These are phyloP conservation scores for Siniperca chuatsi DNA, from an alignment of 2,113 vertebrate species.

Conservation along the genomic window DNA sequence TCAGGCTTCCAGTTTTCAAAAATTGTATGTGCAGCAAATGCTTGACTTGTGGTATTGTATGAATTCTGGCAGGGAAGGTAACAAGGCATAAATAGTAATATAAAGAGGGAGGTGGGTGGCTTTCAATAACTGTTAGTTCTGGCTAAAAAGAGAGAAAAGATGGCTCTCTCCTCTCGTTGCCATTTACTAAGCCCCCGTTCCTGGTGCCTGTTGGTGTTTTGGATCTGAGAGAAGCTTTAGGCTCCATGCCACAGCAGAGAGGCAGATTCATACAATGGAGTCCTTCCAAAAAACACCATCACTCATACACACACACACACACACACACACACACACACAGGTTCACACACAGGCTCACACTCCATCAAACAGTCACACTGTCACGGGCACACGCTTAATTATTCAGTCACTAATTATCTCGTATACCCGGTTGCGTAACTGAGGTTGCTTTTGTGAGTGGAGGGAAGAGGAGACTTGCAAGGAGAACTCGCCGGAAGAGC, in stretches of 20 bases:
- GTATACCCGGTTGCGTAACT: conserved; percentile 69
- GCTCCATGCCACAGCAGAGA: conserved; percentile 64
- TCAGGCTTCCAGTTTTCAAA: conserved; percentile 1
- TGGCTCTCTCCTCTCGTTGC: conserved; percentile 23
- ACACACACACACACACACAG: conserved; percentile 10
- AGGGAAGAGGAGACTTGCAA: conserved; percentile 48
- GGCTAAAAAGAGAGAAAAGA: conserved; percentile 48
- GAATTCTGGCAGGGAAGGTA: conserved; percentile 13
- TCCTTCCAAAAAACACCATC: conserved; percentile 74
- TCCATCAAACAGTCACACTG: conserved; percentile 67
- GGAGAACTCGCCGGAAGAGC: conserved; percentile 60
- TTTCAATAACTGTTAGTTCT: conserved; percentile 58
- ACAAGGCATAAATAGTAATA: conserved; percentile 44
- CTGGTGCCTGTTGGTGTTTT: conserved; percentile 61
- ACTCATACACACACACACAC: conserved; percentile 9
- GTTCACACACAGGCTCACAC: conserved; percentile 25
- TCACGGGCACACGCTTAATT: conserved; percentile 73
- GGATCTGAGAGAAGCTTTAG: conserved; percentile 59
- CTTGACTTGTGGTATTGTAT: conserved; percentile 32
- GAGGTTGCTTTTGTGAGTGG: conserved; percentile 67
- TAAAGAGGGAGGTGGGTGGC: conserved; percentile 51
- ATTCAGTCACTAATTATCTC: conserved; percentile 77
- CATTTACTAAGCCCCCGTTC: conserved; percentile 45
- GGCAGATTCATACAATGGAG: conserved; percentile 68
- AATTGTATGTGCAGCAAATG: conserved; percentile 9